A percentile compares a stretch with the other conserved stretches of the same genome.
phyloP scores from a whole-genome alignment of 2,888 invertebrate species.

The Gastrophysa polygoni region DNA sequence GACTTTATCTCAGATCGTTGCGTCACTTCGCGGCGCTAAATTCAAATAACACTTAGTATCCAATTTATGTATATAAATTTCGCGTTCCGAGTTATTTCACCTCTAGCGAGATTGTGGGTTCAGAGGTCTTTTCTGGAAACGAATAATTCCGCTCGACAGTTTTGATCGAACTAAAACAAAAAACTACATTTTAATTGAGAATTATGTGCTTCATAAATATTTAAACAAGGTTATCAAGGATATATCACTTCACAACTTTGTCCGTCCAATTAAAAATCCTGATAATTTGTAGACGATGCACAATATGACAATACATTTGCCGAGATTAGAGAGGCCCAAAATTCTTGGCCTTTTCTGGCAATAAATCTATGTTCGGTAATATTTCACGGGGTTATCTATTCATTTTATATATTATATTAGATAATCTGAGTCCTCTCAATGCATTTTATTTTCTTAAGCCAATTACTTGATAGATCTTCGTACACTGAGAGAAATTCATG shows the following conservation, averaged over 20 bases:
- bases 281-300: constrained; percentile 27
- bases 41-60: constrained; percentile 41
- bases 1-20: constrained; percentile 46
- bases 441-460: too few species aligned
- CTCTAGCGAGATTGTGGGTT: constrained; percentile 5
- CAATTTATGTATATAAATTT: background rate
- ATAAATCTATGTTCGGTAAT: background rate
- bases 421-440: too few species aligned
- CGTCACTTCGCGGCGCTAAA: constrained; percentile 50
- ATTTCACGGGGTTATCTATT: background rate
- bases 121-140: constrained; percentile 20
- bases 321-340: constrained; percentile 9
- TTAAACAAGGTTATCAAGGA: constrained; percentile 39
- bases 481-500: too few species aligned
- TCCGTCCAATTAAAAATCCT: constrained; percentile 30
- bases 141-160: constrained; percentile 9
- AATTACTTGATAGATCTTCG: too few species aligned
- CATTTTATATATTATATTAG: too few species aligned
- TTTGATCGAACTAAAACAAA: constrained; percentile 19
- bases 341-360: background rate
- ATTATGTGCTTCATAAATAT: constrained; percentile 32
- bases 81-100: constrained; percentile 10
- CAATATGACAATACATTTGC: constrained; percentile 17
- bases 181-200: constrained; percentile 32
- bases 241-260: constrained; percentile 37